Percentiles rank a stretch among this genome's conserved stretches.
Evolutionary conservation across 2,888 invertebrate species (phyloP).

Genomic region (Eurytoma californica): DNA sequence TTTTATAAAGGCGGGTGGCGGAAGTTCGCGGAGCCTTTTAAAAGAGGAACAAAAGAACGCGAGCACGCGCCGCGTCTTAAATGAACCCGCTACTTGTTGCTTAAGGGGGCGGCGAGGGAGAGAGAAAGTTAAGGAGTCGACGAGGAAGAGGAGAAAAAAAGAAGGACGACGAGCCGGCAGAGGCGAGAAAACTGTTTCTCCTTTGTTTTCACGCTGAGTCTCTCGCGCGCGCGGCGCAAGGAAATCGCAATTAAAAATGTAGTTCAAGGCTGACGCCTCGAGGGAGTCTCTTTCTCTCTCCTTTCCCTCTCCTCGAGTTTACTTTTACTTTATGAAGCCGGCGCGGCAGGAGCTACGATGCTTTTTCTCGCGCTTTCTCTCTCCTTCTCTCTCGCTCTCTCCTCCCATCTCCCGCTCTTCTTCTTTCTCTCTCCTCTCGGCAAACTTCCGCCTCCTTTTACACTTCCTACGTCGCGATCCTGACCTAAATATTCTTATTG

Average conservation of each 20-base stretch:
- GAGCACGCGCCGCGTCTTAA: conserved; percentile 72
- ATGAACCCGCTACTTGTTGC: conserved; percentile 76
- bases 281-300: conserved; percentile 58
- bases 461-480: conserved; percentile 56
- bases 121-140: conserved; percentile 32
- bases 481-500: conserved; percentile 59
- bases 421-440: conserved; percentile 36
- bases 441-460: conserved; percentile 56
- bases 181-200: conserved; percentile 71
- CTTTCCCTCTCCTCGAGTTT: conserved; percentile 52
- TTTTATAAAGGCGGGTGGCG: conserved; percentile 61
- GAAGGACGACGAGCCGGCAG: conserved; percentile 43
- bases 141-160: conserved; percentile 31
- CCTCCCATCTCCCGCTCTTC: no score
- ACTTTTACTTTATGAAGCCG: conserved; percentile 57
- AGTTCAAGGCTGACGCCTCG: conserved; percentile 72
- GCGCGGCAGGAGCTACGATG: conserved; percentile 19
- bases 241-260: conserved; percentile 74
- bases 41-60: conserved; percentile 73
- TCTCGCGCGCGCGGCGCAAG: conserved; percentile 56
- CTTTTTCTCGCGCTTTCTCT: conserved; percentile 49
- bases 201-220: conserved; percentile 73
- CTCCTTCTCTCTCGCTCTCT: conserved; percentile 40
- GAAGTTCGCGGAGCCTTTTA: conserved; percentile 70
- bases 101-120: conserved; percentile 63